Percentiles rank a stretch among this genome's conserved stretches.
Conservation (phyloP, 2,888 invertebrate species). For the Drosophila parthenogenetica region DNA sequence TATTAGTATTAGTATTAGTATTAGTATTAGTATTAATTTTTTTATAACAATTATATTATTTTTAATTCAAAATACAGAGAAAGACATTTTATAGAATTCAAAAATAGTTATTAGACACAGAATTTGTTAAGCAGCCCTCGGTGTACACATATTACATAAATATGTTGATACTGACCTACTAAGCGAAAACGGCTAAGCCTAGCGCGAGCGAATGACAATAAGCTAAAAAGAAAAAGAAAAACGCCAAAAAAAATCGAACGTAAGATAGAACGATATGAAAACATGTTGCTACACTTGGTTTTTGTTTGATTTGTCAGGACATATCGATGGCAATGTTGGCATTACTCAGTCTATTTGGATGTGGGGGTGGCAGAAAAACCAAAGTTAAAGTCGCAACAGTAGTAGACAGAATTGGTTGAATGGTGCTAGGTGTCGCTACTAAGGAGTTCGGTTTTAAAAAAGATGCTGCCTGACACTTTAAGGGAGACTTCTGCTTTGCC, state of each 20-base stretch:
- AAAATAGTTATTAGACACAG: too few relatives aligned
- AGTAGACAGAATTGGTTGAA: conserved; percentile 28
- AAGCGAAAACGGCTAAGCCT: conserved; percentile 47
- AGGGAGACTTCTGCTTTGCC: conserved; percentile 8
- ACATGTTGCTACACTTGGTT: conserved; percentile 27
- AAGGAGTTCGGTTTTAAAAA: conserved; percentile 14
- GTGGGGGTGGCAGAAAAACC: conserved; percentile 13
- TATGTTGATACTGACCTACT: conserved; percentile 71
- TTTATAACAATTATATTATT: too few relatives aligned
- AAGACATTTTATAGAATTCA: too few relatives aligned
- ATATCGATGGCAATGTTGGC: conserved; percentile 46
- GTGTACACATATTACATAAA: too few relatives aligned
- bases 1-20: too few relatives aligned
- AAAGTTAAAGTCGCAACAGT: conserved; percentile 30
- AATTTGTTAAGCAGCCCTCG: conserved; percentile 35
- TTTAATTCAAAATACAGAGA: too few relatives aligned
- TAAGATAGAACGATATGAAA: neutral
- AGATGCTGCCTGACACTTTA: conserved; percentile 13
- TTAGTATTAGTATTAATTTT: too few relatives aligned
- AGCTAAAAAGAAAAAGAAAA: neutral
- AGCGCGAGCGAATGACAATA: conserved; percentile 4
- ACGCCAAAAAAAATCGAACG: neutral
- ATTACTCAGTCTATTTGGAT: conserved; percentile 6
- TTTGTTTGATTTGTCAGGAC: conserved; percentile 49
- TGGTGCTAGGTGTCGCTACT: conserved; percentile 44